phyloP scores from a whole-genome alignment of 1,140 invertebrate species.

The Bombus cullumanus region DNA sequence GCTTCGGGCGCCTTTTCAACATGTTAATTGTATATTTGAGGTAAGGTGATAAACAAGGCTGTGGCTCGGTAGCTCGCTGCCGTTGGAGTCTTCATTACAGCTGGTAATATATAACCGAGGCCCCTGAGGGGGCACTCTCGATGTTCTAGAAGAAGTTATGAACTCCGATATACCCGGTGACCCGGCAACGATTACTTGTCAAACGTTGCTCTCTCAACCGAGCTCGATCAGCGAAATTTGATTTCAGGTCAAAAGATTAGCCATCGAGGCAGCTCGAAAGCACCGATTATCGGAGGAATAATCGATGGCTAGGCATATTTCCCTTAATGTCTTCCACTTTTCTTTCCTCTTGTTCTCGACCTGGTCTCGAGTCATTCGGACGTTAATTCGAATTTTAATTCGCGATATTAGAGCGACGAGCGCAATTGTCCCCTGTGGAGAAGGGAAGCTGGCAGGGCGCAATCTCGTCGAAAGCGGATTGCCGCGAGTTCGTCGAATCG shows the following conservation, averaged over 20 bases:
- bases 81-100: slow-evolving; percentile 71
- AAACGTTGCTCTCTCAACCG: background rate
- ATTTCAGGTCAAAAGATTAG: slow-evolving; percentile 12
- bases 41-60: slow-evolving; percentile 70
- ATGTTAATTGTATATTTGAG: slow-evolving; percentile 75
- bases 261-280: background rate
- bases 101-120: slow-evolving; percentile 69
- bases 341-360: background rate
- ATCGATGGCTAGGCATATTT: background rate
- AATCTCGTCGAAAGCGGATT: slow-evolving; percentile 27
- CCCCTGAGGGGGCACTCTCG: slow-evolving; percentile 53
- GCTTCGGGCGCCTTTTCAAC: slow-evolving; percentile 63
- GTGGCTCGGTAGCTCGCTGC: slow-evolving; percentile 59
- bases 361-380: background rate
- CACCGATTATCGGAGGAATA: background rate
- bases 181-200: background rate
- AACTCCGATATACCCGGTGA: slow-evolving; percentile 60
- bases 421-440: too few relatives aligned
- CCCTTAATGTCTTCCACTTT: background rate
- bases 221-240: background rate
- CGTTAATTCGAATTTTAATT: slow-evolving; percentile 28
- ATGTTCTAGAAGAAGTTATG: slow-evolving; percentile 62
- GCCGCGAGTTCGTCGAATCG: slow-evolving; percentile 21
- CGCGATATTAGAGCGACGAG: background rate
- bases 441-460: background rate